phyloP scores from a whole-genome alignment of 2,113 vertebrate genomes.

The Petaurus breviceps region DNA sequence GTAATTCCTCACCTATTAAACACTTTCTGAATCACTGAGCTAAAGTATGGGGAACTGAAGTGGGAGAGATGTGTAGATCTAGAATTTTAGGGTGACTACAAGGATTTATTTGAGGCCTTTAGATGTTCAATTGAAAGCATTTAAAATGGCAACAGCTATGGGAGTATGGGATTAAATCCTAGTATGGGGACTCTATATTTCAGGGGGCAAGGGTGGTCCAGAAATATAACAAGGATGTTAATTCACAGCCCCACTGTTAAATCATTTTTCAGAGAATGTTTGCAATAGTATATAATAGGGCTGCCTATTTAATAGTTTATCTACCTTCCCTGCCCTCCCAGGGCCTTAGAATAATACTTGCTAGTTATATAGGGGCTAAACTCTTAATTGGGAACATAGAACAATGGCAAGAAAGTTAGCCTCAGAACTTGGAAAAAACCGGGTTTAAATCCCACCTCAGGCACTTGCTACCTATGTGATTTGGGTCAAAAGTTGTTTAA shows the following conservation, averaged over 20 bases:
- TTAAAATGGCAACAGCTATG: not conserved
- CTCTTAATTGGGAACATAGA: not conserved
- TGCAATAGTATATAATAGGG: not conserved
- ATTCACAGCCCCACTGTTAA: not conserved
- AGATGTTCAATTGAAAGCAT: not conserved
- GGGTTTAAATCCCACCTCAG: not conserved
- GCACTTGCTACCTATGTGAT: not conserved
- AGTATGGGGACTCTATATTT: slow-evolving; percentile 32
- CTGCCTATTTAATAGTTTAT: not conserved
- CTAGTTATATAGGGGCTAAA: not conserved
- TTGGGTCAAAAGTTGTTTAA: not conserved
- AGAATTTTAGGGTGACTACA: slow-evolving; percentile 19
- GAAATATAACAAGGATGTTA: not conserved
- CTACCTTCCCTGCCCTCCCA: not conserved
- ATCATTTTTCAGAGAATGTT: slow-evolving; percentile 10
- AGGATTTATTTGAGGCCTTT: not conserved
- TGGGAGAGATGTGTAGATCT: not conserved
- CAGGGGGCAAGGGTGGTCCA: not conserved
- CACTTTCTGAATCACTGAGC: slow-evolving; percentile 12
- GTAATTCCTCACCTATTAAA: not conserved
- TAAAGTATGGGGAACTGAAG: not conserved
- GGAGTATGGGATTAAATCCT: not conserved
- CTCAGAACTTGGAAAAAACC: not conserved
- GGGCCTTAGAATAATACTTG: not conserved
- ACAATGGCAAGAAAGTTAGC: not conserved